A percentile compares a stretch with the other conserved stretches of the same genome.
Evolutionary conservation across 1,140 invertebrate species (phyloP).

Genomic region (Piezodorus guildinii): DNA sequence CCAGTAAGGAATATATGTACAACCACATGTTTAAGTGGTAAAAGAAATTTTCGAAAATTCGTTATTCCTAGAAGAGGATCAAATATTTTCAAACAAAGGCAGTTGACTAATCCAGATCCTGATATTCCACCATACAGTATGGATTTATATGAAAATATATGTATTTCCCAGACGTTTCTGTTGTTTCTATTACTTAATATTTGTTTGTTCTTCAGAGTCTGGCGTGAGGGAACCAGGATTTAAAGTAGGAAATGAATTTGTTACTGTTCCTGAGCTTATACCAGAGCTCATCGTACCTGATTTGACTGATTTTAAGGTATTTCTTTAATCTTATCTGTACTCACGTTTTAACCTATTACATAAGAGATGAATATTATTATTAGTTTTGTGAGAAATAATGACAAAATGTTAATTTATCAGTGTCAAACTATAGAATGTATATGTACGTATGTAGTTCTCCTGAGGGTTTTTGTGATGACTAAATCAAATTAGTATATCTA

Average conservation of each 20-base stretch:
- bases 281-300: constrained; percentile 88
- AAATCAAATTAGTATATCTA: too few relatives aligned
- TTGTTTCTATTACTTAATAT: constrained; percentile 16
- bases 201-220: constrained; percentile 37
- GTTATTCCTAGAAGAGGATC: constrained; percentile 57
- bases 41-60: constrained; percentile 71
- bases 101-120: constrained; percentile 42
- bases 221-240: constrained; percentile 53
- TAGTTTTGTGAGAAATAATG: too few relatives aligned
- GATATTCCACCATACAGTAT: constrained; percentile 49
- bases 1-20: too few relatives aligned
- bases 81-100: constrained; percentile 47
- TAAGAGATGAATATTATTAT: too few relatives aligned
- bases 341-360: too few relatives aligned
- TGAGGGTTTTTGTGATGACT: too few relatives aligned
- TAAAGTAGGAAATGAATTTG: constrained; percentile 41
- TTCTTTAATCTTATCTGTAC: background rate
- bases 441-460: too few relatives aligned
- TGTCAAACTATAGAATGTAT: too few relatives aligned
- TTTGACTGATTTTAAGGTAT: constrained; percentile 55
- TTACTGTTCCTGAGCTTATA: constrained; percentile 73
- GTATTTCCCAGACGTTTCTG: background rate
- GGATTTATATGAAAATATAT: constrained; percentile 8
- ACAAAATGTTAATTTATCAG: too few relatives aligned
- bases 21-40: constrained; percentile 37